Evolutionary conservation across 1,140 invertebrate genomes (phyloP).

Genomic region (Eumeta japonica): DNA sequence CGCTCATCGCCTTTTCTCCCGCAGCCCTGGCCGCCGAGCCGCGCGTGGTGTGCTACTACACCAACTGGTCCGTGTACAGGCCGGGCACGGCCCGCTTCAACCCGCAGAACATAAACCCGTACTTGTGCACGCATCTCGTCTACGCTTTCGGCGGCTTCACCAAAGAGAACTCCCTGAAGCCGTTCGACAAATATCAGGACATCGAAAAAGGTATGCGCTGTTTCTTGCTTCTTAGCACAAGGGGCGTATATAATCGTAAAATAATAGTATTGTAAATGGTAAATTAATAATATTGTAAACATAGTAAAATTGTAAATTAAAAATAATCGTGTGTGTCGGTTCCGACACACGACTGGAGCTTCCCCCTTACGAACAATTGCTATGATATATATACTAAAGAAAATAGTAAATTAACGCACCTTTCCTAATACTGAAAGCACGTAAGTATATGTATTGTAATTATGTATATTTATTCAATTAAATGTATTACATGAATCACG

Average conservation of each 20-base stretch:
- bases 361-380: too few species aligned
- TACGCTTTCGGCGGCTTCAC: slow-evolving; percentile 93
- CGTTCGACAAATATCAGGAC: slow-evolving; percentile 94
- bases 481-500: too few species aligned
- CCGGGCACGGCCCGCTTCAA: slow-evolving; percentile 87
- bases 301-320: background rate
- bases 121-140: slow-evolving; percentile 91
- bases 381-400: too few species aligned
- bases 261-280: too few species aligned
- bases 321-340: background rate
- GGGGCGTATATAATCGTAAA: too few species aligned
- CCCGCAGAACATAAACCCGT: slow-evolving; percentile 93
- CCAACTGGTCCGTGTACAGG: slow-evolving; percentile 91
- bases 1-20: too few species aligned
- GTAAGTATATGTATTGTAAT: too few species aligned
- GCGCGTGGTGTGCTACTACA: slow-evolving; percentile 87
- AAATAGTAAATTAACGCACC: too few species aligned
- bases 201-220: slow-evolving; percentile 81
- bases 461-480: too few species aligned
- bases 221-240: slow-evolving; percentile 50
- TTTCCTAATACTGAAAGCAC: too few species aligned
- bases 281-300: too few species aligned
- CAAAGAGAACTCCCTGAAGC: slow-evolving; percentile 85
- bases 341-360: too few species aligned
- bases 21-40: slow-evolving; percentile 48